Evolutionary conservation across 2,888 invertebrate species (phyloP).

Genomic region (Eristalinus sepulchralis): DNA sequence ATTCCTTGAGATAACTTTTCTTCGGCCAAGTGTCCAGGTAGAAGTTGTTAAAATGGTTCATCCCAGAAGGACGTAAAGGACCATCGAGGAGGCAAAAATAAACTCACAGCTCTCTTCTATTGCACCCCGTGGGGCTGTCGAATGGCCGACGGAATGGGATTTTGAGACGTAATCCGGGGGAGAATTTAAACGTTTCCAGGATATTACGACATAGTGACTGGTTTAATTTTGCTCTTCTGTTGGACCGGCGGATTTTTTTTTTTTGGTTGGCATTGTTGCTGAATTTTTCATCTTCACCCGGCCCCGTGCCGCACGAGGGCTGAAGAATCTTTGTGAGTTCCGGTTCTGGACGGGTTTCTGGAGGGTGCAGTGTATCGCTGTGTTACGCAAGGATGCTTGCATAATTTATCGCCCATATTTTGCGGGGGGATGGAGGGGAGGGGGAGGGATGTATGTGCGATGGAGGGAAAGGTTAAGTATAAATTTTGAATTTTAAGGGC

Average conservation of each 20-base stretch:
- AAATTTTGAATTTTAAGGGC: too few relatives aligned
- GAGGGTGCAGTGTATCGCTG: background rate
- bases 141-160: background rate
- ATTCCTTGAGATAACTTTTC: conserved; percentile 3
- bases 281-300: background rate
- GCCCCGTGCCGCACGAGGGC: too few relatives aligned
- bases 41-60: conserved; percentile 17
- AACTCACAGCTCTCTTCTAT: background rate
- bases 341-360: background rate
- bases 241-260: background rate
- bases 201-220: background rate
- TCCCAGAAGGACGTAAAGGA: background rate
- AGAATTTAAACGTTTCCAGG: conserved; percentile 35
- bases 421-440: background rate
- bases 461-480: too few relatives aligned
- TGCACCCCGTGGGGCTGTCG: background rate
- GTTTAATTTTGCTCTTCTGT: background rate
- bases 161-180: conserved; percentile 2
- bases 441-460: too few relatives aligned
- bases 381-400: background rate
- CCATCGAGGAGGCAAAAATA: background rate
- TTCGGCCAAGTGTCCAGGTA: conserved; percentile 10
- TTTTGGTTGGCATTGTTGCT: background rate
- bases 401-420: background rate
- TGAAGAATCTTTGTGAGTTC: background rate